A percentile compares a stretch with the other conserved stretches of the same genome.
Conservation (phyloP, 1,140 invertebrate species). For the Drosophila orena region DNA sequence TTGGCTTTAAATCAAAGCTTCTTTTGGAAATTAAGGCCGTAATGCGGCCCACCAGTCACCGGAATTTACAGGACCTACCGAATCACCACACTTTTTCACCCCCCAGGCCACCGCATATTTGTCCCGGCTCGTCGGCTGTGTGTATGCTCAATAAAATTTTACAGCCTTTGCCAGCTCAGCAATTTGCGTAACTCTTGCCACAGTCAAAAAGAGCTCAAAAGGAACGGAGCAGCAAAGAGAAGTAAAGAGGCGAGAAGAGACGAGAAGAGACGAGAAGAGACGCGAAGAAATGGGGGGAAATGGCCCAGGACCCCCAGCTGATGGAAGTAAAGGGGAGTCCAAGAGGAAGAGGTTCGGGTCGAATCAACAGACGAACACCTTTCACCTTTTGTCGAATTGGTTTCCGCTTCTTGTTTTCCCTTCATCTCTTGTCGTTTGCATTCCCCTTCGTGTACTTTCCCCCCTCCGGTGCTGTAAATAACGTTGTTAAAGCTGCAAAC, state of each 20-base stretch:
- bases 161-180: constrained; percentile 79
- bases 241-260: background rate
- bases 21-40: constrained; percentile 69
- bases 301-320: constrained; percentile 19
- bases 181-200: constrained; percentile 75
- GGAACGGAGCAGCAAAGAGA: background rate
- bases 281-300: background rate
- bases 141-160: constrained; percentile 80
- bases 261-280: background rate
- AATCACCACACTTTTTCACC: background rate
- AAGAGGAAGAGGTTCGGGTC: background rate
- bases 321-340: background rate
- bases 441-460: constrained; percentile 19
- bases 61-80: background rate
- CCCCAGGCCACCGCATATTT: constrained; percentile 71
- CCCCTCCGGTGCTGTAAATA: constrained; percentile 64
- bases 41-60: constrained; percentile 43
- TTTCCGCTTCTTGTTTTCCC: constrained; percentile 20
- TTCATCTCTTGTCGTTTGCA: constrained; percentile 7
- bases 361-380: constrained; percentile 67
- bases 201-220: constrained; percentile 13
- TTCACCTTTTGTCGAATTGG: constrained; percentile 66
- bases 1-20: constrained; percentile 67
- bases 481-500: constrained; percentile 52
- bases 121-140: constrained; percentile 51